Evolutionary conservation across 2,888 invertebrate species (phyloP), one percentile per base, ranked within the genome.

Genomic region (Drosophila helvetica): DNA sequence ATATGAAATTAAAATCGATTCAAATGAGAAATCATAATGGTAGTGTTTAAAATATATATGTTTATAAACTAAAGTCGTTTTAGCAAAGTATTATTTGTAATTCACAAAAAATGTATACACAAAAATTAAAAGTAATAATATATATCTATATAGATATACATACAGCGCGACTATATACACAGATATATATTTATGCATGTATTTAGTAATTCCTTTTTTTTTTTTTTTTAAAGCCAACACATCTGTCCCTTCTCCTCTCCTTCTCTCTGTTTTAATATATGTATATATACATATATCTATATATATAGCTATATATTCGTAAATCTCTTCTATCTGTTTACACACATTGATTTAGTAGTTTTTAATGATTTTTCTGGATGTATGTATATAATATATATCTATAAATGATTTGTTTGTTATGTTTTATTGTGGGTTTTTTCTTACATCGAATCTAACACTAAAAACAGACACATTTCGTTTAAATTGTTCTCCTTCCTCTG

Each of bases 401-500:
- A 61, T 63, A 65, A 55, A 65, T 65, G 56, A 52, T 52, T 75
- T 59, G 54, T 63, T 58, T 50, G 52, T 64, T 64, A 52, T 74
- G 60, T 63, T 76, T 75, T 82, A 68, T 64, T 64, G 56, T 65
- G 59, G 47, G 38, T 38, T 71, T 80, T 65, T 68, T 74, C 80
- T 88, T 79, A 84, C 73, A 76, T 79, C 47, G 85, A 85, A 84
- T 83, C 90, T 90, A 86, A 84, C 80, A 84, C 90, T 90, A 90
- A 89, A 90, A 90, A 90, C 90, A 90, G 89, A 90, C 90, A 83
- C 78, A 83, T 85, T 81, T 79, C 75, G 75, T 79, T 85, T 68
- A 77, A 84, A 77, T 78, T 79, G 66, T 69, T 75, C 68, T 73
- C 61, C 65, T 59, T 54, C 57, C 65, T 79, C 76, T 73, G 45